Evolutionary conservation across 2,113 vertebrate genomes (phyloP), one percentile per base, ranked within the genome.

Genomic region (Peromyscus californicus): DNA sequence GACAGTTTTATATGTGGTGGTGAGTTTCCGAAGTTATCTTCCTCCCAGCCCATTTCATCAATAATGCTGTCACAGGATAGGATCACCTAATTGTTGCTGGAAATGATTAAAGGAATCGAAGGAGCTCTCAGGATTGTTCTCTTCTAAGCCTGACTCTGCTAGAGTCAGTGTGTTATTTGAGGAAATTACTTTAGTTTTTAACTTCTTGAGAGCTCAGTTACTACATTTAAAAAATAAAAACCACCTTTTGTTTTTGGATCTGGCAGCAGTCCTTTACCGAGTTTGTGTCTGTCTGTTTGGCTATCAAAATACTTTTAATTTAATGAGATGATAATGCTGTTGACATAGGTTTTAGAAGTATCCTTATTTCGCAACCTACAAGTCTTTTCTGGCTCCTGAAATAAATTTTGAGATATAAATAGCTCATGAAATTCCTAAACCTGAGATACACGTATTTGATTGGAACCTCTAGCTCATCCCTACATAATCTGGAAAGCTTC

Each of bases 401-500:
- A 93, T 75, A 42, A 59, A 78, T 61, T 95, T 92, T 92, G 85
- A 92, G 74, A 93, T 90, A 84, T 92, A 78, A 67, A 63, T 87
- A 75, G 17, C 1, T 16, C 84, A 36, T 45, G 29, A 75, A 92
- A 75, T 96, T 2, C 61, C 19, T 7, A 74, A 93, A 80, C 51
- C 17, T 87, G 33, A n/a, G 39, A 92, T 42, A 10, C 29, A 82
- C 15, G 65, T 5, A 13, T 59, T 59, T 19, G 16, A 1, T 19
- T 59, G 57, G 57, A 59, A 59, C 57, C 57, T 59, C 57, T 19
- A 59, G 57, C 17, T 59, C 17, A 19, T 3, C 5, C 16, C 57
- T 59, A 15, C 57, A 19, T 21, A 17, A 59, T 59, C 57, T 19
- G 5, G 15, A 59, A 59, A 59, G 17, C 16, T 19, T 2, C 57